phyloP scores from a whole-genome alignment of 2,888 invertebrate genomes.

The Ectemnius cavifrons region DNA sequence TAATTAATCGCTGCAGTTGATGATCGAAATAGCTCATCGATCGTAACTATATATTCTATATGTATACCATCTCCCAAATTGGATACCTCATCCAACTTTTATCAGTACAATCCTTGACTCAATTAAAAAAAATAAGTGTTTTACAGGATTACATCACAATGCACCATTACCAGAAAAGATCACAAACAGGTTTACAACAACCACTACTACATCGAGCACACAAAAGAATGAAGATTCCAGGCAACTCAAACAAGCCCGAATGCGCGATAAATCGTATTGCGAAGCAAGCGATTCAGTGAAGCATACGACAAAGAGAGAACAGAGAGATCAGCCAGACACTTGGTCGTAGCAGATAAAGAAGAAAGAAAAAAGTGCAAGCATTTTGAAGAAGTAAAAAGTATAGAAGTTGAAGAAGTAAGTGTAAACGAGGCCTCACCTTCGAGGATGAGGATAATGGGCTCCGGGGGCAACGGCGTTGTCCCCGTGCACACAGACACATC shows the following conservation, averaged over 20 bases:
- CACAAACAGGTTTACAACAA: constrained; percentile 30
- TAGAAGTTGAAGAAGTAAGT: constrained; percentile 15
- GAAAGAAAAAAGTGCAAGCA: background rate
- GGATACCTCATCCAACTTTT: too few relatives aligned
- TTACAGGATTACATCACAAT: constrained; percentile 8
- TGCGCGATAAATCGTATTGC: constrained; percentile 15
- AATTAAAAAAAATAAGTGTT: too few relatives aligned
- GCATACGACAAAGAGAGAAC: background rate
- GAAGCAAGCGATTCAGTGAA: constrained; percentile 33
- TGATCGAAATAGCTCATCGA: background rate
- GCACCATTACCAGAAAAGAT: constrained; percentile 20
- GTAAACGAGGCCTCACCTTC: constrained; percentile 84
- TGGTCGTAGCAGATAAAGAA: constrained; percentile 7
- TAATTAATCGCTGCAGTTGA: background rate
- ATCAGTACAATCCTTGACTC: too few relatives aligned
- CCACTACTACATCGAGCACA: constrained; percentile 34
- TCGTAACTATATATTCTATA: background rate
- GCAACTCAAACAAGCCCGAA: constrained; percentile 15
- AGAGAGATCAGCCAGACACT: background rate
- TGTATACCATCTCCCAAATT: background rate
- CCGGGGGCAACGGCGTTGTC: constrained; percentile 81
- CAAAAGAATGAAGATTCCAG: constrained; percentile 19
- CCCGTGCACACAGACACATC: constrained; percentile 72
- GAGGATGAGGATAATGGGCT: constrained; percentile 88
- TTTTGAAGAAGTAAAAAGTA: background rate